Conservation (phyloP, 1,140 invertebrate genomes). For the Apocrypta bakeri region DNA sequence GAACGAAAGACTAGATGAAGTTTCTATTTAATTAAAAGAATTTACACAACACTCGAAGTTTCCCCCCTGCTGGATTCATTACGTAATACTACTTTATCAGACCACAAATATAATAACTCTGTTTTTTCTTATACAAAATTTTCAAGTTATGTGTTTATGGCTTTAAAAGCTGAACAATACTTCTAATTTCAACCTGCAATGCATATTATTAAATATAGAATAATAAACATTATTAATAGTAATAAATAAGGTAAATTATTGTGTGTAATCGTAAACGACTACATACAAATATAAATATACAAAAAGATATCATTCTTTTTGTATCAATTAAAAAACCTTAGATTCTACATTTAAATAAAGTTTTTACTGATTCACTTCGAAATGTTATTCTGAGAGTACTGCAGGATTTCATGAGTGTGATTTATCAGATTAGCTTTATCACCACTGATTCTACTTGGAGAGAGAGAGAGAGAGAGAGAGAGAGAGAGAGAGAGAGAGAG, state of each 20-base stretch:
- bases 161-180: background rate
- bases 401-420: constrained; percentile 16
- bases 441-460: constrained; percentile 17
- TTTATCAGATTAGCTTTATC: constrained; percentile 39
- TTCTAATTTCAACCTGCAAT: too few relatives aligned
- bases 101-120: background rate
- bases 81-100: background rate
- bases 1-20: background rate
- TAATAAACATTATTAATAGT: too few relatives aligned
- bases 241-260: too few relatives aligned
- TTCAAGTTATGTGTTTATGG: background rate
- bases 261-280: too few relatives aligned
- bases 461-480: constrained; percentile 1
- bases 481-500: too few relatives aligned
- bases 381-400: constrained; percentile 13
- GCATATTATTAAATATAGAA: background rate
- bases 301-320: too few relatives aligned
- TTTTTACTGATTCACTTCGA: background rate
- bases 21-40: background rate
- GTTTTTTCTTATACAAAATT: background rate
- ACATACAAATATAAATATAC: too few relatives aligned
- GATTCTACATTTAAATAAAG: background rate
- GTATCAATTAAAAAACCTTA: too few relatives aligned
- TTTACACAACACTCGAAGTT: background rate
- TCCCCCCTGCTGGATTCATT: background rate